Percentiles rank a stretch among this genome's conserved stretches.
phyloP scores from a whole-genome alignment of 30 jellyfish, hydroid and myxozoan species.

The Rhopilema esculentum region DNA sequence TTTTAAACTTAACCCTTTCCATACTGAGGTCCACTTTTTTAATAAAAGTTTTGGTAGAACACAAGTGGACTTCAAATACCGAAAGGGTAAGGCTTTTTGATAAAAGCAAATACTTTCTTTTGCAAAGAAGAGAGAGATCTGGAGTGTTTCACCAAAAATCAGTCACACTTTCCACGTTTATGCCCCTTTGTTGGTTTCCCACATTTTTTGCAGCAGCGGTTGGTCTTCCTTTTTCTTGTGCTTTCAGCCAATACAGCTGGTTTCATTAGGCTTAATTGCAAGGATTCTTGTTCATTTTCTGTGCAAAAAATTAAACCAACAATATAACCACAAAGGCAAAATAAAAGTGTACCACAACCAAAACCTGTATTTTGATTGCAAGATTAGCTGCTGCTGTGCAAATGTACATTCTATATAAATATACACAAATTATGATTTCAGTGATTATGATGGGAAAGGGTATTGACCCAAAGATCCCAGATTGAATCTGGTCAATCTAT shows the following conservation, averaged over 20 bases:
- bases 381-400: not conserved
- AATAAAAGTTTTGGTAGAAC: not conserved
- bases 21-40: not conserved
- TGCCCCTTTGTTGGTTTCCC: slow-evolving; percentile 29
- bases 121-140: not conserved
- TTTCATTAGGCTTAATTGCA: slow-evolving; percentile 7
- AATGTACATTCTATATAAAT: not conserved
- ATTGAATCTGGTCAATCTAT: not conserved
- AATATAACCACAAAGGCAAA: not conserved
- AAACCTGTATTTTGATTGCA: not conserved
- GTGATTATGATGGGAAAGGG: not conserved
- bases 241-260: slow-evolving; percentile 15
- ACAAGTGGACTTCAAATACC: not conserved
- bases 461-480: not conserved
- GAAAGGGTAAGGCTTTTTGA: not conserved
- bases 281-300: slow-evolving; percentile 19
- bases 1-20: not conserved
- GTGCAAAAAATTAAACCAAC: slow-evolving; percentile 2
- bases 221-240: not conserved
- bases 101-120: not conserved
- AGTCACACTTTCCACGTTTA: slow-evolving; percentile 29
- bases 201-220: slow-evolving; percentile 22
- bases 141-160: slow-evolving; percentile 14
- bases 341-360: not conserved
- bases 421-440: not conserved